Evolutionary conservation across 2,797 vertebrate genomes (phyloP), one percentile per base, ranked within the genome.

Genomic region (Enteromius radiatus): DNA sequence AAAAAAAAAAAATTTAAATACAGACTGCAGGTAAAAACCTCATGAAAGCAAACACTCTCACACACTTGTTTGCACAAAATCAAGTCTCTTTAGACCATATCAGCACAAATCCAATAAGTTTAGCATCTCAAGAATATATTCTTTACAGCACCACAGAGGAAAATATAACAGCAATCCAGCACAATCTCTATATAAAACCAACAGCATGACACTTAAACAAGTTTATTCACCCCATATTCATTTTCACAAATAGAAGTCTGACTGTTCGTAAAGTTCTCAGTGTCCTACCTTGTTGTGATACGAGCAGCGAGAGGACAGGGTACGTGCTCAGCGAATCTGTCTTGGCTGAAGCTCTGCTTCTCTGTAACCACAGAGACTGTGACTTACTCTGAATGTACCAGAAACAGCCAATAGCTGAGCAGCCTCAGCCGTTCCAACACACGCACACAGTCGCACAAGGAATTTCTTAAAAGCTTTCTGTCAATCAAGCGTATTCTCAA

Each of bases 341-440:
- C 86, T 80, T 81, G 79, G 84, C 84, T 87, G 87, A 84, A 82
- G 84, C 82, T 85, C 88, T 88, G 84, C 78, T 85, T 87, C 82
- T 83, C 88, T 86, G 84, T 88, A 89, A 84, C 89, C 87, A 89
- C 87, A 90, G 86, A 87, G 85, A 89, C 88, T 83, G 83, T 67
- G 87, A 85, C 84, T 88, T 82, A 83, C 85, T 88, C 82, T 90
- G 83, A 89, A 87, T 86, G 87, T 89, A 82, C 78, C 68, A 56
- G 87, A 87, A 86, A 56, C 89, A 92, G 87, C 95, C 94, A 95
- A 95, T 95, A 80, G 85, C 87, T 45, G 87, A 84, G 90, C 90
- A 86, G 85, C 78, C 80, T 84, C 64, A 47, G 52, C 70, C 71
- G 85, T 74, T 83, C 83, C 45, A 5, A 68, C 75, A 83, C 73